Evolutionary conservation across 2,113 vertebrate species (phyloP).

Genomic region (Calyptommatus sinebrachiatus): DNA sequence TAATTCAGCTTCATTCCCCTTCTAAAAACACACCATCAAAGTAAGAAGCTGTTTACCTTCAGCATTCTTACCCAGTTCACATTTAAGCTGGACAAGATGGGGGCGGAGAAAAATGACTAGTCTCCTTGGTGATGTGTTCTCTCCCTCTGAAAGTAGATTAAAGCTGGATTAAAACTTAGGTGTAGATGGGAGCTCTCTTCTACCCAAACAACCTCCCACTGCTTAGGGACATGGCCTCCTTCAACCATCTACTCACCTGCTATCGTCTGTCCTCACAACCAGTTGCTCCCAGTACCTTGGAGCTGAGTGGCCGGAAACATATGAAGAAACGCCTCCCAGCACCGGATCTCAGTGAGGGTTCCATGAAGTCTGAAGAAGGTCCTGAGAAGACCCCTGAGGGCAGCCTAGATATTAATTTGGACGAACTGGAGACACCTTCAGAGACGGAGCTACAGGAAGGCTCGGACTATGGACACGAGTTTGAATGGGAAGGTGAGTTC

Average conservation of each 20-base stretch:
- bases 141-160: no score
- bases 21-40: no score
- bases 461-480: slow-evolving; percentile 67
- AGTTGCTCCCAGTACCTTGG: slow-evolving; percentile 71
- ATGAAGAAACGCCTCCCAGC: slow-evolving; percentile 78
- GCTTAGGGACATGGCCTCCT: no score
- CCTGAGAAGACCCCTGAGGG: slow-evolving; percentile 49
- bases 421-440: slow-evolving; percentile 80
- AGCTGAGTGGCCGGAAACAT: slow-evolving; percentile 64
- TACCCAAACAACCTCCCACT: no score
- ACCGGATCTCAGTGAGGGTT: slow-evolving; percentile 58
- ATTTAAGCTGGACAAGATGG: no score
- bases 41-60: no score
- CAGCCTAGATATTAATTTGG: slow-evolving; percentile 78
- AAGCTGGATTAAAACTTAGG: no score
- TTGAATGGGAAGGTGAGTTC: slow-evolving; percentile 82
- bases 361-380: slow-evolving; percentile 30
- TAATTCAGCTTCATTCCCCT: no score
- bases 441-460: slow-evolving; percentile 78
- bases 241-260: not conserved
- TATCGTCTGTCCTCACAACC: not conserved
- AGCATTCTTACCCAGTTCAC: no score
- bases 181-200: no score
- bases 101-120: no score
- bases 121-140: no score